phyloP scores from a whole-genome alignment of 1,140 invertebrate genomes.

The Aphaenogaster rudis region DNA sequence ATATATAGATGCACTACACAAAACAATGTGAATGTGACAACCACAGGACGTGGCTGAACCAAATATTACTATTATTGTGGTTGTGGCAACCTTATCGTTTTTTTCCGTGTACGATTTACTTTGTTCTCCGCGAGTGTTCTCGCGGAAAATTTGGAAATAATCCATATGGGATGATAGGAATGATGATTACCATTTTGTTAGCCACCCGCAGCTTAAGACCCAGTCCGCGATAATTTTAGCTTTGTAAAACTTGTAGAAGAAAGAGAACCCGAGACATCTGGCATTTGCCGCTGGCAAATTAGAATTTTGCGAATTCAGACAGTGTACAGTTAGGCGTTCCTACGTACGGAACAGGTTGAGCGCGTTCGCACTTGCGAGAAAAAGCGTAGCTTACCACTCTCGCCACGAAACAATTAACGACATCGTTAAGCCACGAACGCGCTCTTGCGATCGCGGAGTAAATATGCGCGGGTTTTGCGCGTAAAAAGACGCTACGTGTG shows the following conservation, averaged over 20 bases:
- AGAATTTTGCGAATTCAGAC: conserved; percentile 42
- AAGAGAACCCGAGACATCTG: neutral
- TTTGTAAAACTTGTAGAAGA: conserved; percentile 28
- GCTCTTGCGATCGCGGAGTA: conserved; percentile 49
- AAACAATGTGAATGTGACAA: too few relatives aligned
- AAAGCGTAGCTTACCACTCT: conserved; percentile 36
- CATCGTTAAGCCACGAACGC: conserved; percentile 48
- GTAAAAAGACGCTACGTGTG: conserved; percentile 12
- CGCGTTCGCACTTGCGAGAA: conserved; percentile 38
- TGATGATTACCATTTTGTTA: neutral
- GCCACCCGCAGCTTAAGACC: neutral
- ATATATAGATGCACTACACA: too few relatives aligned
- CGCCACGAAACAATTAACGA: conserved; percentile 64
- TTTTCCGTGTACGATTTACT: conserved; percentile 6
- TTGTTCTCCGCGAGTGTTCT: neutral
- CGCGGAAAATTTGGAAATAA: conserved; percentile 27
- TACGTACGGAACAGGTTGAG: conserved; percentile 58
- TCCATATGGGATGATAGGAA: neutral
- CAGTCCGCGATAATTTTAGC: neutral
- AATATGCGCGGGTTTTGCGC: conserved; percentile 31
- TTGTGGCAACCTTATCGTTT: too few relatives aligned
- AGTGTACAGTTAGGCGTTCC: conserved; percentile 55
- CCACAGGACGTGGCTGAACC: too few relatives aligned
- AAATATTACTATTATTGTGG: too few relatives aligned
- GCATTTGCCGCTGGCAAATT: conserved; percentile 7